Conservation (phyloP, 1,140 invertebrate species). For the Ctenoplectra terminalis region DNA sequence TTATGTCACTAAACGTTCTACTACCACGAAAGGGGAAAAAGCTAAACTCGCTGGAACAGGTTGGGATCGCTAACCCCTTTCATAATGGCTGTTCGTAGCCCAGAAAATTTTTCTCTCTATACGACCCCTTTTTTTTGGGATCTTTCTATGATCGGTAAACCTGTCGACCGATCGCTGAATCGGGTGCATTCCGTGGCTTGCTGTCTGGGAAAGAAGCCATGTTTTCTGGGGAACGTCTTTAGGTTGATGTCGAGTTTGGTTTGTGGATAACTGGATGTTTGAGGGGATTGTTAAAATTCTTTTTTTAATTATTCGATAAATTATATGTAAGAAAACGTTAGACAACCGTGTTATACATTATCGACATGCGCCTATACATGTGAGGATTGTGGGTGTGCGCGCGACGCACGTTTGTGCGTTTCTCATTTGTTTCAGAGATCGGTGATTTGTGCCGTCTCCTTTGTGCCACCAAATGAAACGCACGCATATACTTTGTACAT, state of each 20-base stretch:
- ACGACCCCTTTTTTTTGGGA: constrained; percentile 10
- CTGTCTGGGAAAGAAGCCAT: not conserved
- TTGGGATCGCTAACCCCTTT: constrained; percentile 63
- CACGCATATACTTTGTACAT: no score
- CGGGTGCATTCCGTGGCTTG: constrained; percentile 10
- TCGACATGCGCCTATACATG: no score
- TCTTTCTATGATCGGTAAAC: constrained; percentile 31
- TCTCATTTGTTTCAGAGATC: no score
- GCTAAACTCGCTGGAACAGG: constrained; percentile 60
- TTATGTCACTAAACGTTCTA: constrained; percentile 70
- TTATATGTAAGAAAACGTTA: no score
- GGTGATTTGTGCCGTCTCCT: no score
- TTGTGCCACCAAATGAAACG: no score
- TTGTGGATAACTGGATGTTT: no score
- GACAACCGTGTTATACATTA: no score
- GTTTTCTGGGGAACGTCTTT: not conserved
- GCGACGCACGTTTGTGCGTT: no score
- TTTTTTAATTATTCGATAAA: no score
- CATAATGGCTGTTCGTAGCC: constrained; percentile 35
- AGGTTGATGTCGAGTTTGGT: not conserved
- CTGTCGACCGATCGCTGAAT: constrained; percentile 33
- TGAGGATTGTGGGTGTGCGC: no score
- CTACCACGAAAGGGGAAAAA: constrained; percentile 47
- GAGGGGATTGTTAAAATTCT: no score
- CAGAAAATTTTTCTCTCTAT: constrained; percentile 48